Base-by-base conservation (phyloP, 2,113 vertebrate genomes). In the Otolemur garnettii region DNA sequence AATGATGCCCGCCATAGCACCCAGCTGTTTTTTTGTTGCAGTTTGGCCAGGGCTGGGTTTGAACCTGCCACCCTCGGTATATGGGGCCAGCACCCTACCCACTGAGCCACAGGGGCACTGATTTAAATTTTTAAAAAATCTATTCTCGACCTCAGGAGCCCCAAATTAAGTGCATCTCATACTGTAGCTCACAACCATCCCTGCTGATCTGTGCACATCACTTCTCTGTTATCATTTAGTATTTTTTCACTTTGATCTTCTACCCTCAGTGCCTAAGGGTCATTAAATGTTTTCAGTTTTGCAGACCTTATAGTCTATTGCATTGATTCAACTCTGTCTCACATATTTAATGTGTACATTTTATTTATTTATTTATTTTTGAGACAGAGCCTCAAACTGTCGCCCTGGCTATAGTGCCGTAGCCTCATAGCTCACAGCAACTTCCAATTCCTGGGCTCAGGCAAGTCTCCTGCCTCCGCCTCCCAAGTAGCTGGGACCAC, bases 181-280 rank as follows among this genome's bases (percentile, higher is more conserved):
- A 79, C 55, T 84, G 77, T 38, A 19, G 42, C 85, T 68, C 42
- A 2, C 45, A 45, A 15, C 35, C 45, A 68, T 18, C 22, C 22
- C 21, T 22, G 0, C 0, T 4, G 38, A 18, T 13, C 53, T 35
- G 33, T 1, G 14, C 14, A 1, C 3, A 3, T 22, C 72, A 62
- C 26, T 57, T n/a, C 22, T 30, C 1, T 59, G 35, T 1, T 77
- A 64, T 83, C 64, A n/a, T 28, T 85, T 38, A 53, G 22, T 60
- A 60, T 17, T 62, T 89, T 77, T 69, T 42, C 28, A 35, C 33
- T 17, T 84, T 83, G 30, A 5, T 50, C 78, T 88, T 93, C 26
- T 3, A 14, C 42, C 62, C 12, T 90, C 50, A 19, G 0, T 72
- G 28, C 15, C 7, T 50, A 19, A 89, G 53, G 71, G 60, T 17